A percentile compares a stretch with the other conserved stretches of the same genome.
Evolutionary conservation across 64 coral and sea anemone genomes (phyloP).

Genomic region (Pocillopora damicornis): DNA sequence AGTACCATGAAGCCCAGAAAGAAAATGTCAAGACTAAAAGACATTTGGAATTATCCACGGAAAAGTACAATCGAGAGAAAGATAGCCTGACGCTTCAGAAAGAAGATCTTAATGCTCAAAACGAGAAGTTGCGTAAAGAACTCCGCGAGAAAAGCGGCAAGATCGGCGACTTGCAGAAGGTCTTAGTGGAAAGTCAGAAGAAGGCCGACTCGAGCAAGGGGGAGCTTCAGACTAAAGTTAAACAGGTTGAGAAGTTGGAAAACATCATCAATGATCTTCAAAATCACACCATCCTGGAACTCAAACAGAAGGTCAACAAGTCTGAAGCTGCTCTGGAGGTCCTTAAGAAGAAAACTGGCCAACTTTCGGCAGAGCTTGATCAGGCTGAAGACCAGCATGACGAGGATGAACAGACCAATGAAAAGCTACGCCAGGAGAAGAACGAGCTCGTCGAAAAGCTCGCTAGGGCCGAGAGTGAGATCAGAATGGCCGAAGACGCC

Average conservation of each 20-base stretch:
- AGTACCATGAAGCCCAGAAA: constrained; percentile 24
- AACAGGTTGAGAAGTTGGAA: constrained; percentile 31
- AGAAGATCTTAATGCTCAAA: neutral
- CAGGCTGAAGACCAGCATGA: constrained; percentile 1
- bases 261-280: constrained; percentile 21
- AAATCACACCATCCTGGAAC: neutral
- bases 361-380: constrained; percentile 7
- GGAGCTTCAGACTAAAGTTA: neutral
- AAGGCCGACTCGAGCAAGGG: constrained; percentile 8
- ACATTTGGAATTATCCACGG: neutral
- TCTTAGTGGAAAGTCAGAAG: constrained; percentile 23
- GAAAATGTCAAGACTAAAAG: constrained; percentile 4
- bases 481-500: neutral
- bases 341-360: neutral
- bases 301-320: constrained; percentile 29
- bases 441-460: neutral
- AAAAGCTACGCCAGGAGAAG: constrained; percentile 5
- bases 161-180: constrained; percentile 28
- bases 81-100: neutral
- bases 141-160: constrained; percentile 22
- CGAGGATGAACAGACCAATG: neutral
- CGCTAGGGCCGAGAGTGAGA: neutral
- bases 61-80: constrained; percentile 23
- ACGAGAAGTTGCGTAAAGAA: constrained; percentile 14
- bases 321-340: neutral